Evolutionary conservation across 2,113 vertebrate genomes (phyloP).

Genomic region (Amblyopsis rosae): DNA sequence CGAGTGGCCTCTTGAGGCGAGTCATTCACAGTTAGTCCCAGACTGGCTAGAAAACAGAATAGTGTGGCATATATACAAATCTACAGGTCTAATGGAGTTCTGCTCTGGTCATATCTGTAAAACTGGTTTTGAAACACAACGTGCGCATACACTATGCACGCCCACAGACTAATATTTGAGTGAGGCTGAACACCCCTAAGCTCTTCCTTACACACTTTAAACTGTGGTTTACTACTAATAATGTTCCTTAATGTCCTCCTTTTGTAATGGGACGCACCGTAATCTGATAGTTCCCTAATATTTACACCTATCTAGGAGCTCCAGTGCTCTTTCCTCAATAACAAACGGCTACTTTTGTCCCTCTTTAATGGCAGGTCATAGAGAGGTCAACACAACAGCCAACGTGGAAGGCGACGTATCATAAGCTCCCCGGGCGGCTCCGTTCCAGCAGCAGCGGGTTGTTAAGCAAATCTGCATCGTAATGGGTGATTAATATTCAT

Average conservation of each 20-base stretch:
- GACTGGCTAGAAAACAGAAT: conserved; percentile 14
- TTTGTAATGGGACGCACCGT: background rate
- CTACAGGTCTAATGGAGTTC: background rate
- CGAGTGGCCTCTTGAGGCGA: conserved; percentile 49
- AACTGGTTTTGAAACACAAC: background rate
- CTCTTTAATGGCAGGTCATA: conserved; percentile 35
- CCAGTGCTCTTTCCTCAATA: conserved; percentile 47
- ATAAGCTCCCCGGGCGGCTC: conserved; percentile 50
- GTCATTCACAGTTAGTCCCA: conserved; percentile 25
- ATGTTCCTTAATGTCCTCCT: background rate
- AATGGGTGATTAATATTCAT: conserved; percentile 65
- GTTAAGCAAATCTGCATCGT: conserved; percentile 63
- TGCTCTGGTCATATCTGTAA: background rate
- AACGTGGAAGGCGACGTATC: conserved; percentile 39
- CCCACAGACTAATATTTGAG: too few relatives aligned
- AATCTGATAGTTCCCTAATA: conserved; percentile 22
- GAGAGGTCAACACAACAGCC: conserved; percentile 39
- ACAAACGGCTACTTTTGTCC: conserved; percentile 49
- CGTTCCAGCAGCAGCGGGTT: conserved; percentile 30
- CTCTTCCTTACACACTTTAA: background rate
- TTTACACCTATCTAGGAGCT: conserved; percentile 43
- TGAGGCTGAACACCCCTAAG: too few relatives aligned
- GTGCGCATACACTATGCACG: too few relatives aligned
- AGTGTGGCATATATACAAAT: background rate
- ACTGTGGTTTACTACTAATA: conserved; percentile 1